Evolutionary conservation across 53 echinoderm and acorn worm genomes (phyloP), one percentile per base, ranked within the genome.

Genomic region (Zoroaster sp.): DNA sequence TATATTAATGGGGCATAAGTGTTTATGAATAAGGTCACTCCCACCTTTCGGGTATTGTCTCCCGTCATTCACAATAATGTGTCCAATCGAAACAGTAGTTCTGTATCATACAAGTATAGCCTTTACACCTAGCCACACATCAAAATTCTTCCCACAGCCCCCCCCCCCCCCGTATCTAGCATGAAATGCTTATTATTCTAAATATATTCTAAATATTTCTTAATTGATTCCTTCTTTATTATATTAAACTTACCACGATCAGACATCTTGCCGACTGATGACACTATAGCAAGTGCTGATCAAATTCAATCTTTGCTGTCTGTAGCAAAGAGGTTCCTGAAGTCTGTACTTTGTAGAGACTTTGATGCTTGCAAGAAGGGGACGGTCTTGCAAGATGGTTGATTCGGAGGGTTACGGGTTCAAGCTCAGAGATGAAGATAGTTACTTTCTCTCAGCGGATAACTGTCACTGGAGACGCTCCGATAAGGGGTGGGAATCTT

Each of bases 191-290:
- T n/a, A n/a, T n/a, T n/a, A n/a, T n/a, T n/a, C n/a, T n/a, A n/a
- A n/a, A n/a, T n/a, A n/a, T n/a, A n/a, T n/a, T n/a, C n/a, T n/a
- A n/a, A n/a, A n/a, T n/a, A n/a, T n/a, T n/a, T n/a, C n/a, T n/a
- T n/a, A n/a, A n/a, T n/a, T n/a, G n/a, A n/a, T n/a, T n/a, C n/a
- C n/a, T n/a, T n/a, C n/a, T n/a, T n/a, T n/a, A n/a, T n/a, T n/a
- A n/a, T n/a, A n/a, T 72, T n/a, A 33, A 35, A 54, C 78, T 54
- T 78, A 78, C 78, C 78, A 38, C 78, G 78, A 78, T 78, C 78
- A 78, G 78, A 78, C 78, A 78, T 78, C 59, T 39, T 78, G 63
- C 35, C 35, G 55, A 25, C 43, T 23, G 74, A 21, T 75, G 51
- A 49, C 4, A 32, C 63, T n/a, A 59, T 11, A 52, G 15, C 5